These are phyloP conservation scores for Cecropterus lyciades DNA, from an alignment of 1,140 invertebrate genomes.

Conservation along the genomic window DNA sequence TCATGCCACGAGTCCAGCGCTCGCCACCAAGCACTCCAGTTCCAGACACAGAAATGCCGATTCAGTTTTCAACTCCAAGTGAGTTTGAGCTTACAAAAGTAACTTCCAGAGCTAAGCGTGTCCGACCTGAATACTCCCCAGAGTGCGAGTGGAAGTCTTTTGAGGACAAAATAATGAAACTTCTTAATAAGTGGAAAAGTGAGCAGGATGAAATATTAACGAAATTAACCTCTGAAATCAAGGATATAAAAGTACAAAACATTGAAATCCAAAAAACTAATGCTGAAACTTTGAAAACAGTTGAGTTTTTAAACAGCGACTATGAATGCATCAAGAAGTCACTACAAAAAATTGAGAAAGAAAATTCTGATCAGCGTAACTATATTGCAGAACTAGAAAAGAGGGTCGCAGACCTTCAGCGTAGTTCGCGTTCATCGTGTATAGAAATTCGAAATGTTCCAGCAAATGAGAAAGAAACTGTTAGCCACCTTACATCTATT, in stretches of 20 bases:
- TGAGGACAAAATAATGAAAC: slow-evolving; percentile 12
- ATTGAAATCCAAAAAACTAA: slow-evolving; percentile 23
- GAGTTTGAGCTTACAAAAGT: slow-evolving; percentile 1
- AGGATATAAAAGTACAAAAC: slow-evolving; percentile 13
- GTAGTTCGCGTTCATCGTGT: neutral
- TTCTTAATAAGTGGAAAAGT: slow-evolving; percentile 5
- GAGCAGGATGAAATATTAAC: slow-evolving; percentile 3
- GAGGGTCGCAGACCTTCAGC: slow-evolving; percentile 4
- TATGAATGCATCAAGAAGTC: slow-evolving; percentile 2
- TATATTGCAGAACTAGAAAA: slow-evolving; percentile 16
- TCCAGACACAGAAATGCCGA: slow-evolving; percentile 1
- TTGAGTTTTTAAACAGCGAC: slow-evolving; percentile 9
- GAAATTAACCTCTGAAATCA: slow-evolving; percentile 16
- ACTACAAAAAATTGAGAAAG: slow-evolving; percentile 7
- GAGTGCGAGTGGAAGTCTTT: slow-evolving; percentile 7
- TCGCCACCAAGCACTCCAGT: slow-evolving; percentile 7
- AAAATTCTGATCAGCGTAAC: slow-evolving; percentile 11
- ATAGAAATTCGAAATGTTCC: slow-evolving; percentile 26
- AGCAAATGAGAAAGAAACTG: slow-evolving; percentile 18
- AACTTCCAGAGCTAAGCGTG: slow-evolving; percentile 9
- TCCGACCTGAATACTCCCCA: slow-evolving; percentile 12
- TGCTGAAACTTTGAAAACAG: slow-evolving; percentile 14
- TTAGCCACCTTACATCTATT: neutral
- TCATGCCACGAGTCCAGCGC: too few species aligned
- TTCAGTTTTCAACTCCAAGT: neutral